Evolutionary conservation across 2,888 invertebrate species (phyloP).

Genomic region (Eupithecia subumbrata): DNA sequence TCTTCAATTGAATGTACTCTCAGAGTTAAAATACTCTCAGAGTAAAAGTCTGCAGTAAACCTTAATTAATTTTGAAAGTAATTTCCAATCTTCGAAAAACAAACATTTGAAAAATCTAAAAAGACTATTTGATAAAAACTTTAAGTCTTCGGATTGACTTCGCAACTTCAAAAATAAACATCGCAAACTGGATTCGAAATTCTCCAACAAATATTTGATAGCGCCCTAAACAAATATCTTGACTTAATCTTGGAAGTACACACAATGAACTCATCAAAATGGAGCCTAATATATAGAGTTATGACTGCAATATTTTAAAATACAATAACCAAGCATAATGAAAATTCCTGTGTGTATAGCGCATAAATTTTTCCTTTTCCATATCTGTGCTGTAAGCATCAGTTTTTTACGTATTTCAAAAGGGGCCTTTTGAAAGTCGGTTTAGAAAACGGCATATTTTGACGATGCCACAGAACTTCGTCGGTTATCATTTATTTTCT

Average conservation of each 20-base stretch:
- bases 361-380: conserved; percentile 65
- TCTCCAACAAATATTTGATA: conserved; percentile 54
- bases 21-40: no score
- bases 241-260: conserved; percentile 54
- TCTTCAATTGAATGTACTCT: background rate
- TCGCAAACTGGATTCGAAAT: conserved; percentile 47
- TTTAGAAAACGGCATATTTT: no score
- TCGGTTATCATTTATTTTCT: background rate
- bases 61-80: conserved; percentile 8
- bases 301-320: conserved; percentile 62
- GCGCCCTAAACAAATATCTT: conserved; percentile 57
- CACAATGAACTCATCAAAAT: conserved; percentile 47
- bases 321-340: conserved; percentile 68
- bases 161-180: conserved; percentile 47
- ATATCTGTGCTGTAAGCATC: conserved; percentile 19
- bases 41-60: background rate
- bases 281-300: conserved; percentile 40
- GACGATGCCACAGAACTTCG: background rate
- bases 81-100: background rate
- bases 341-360: conserved; percentile 70
- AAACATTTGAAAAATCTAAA: conserved; percentile 19
- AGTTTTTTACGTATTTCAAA: background rate
- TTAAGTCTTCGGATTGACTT: conserved; percentile 37
- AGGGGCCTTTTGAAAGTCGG: no score
- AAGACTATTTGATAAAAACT: conserved; percentile 21